Conservation (phyloP, 1,140 invertebrate genomes). For the Drosophila murphyi region DNA sequence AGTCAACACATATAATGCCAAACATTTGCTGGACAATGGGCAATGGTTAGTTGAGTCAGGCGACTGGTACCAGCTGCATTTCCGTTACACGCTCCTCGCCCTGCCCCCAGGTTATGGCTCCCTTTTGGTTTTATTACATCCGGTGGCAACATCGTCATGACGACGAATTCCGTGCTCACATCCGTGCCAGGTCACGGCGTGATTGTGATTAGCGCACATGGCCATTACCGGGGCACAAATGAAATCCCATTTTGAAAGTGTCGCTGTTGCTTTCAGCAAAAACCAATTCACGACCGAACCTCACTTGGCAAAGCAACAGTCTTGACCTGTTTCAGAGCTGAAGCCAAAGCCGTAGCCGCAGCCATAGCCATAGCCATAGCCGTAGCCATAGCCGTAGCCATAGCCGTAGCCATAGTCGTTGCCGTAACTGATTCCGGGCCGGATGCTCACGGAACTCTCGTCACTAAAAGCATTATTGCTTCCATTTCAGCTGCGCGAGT, state of each 20-base stretch:
- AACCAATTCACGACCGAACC: too few relatives aligned
- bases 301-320: conserved; percentile 1
- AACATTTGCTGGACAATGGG: conserved; percentile 17
- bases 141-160: conserved; percentile 23
- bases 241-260: conserved; percentile 29
- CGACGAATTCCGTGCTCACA: conserved; percentile 24
- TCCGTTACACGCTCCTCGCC: conserved; percentile 24
- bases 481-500: conserved; percentile 13
- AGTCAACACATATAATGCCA: conserved; percentile 5
- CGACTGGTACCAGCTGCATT: conserved; percentile 38
- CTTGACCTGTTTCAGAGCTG: conserved; percentile 35
- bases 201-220: conserved; percentile 34
- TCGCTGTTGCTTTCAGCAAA: conserved; percentile 7
- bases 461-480: conserved; percentile 13
- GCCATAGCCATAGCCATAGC: too few relatives aligned
- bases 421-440: background rate
- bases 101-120: background rate
- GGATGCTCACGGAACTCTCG: background rate
- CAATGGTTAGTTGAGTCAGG: conserved; percentile 27
- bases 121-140: conserved; percentile 46
- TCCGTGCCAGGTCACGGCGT: conserved; percentile 6
- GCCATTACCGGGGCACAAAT: conserved; percentile 35
- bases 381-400: too few relatives aligned
- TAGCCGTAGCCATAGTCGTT: too few relatives aligned
- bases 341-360: too few relatives aligned